Percentiles rank a stretch among this genome's conserved stretches.
Conservation (phyloP, 2,888 invertebrate species). For the Chromoteleia sp. region DNA sequence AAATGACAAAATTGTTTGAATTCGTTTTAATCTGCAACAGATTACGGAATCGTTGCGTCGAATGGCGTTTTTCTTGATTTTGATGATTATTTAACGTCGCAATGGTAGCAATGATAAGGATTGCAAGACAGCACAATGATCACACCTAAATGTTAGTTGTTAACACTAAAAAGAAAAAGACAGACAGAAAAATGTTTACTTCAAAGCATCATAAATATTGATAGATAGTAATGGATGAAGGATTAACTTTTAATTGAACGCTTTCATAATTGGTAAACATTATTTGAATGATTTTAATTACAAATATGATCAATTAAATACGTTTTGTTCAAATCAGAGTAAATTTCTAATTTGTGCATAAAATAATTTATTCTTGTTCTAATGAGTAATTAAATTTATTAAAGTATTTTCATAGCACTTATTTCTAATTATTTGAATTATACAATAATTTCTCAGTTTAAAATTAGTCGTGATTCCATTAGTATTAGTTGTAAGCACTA, state of each 20-base stretch:
- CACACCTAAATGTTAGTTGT: constrained; percentile 50
- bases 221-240: constrained; percentile 10
- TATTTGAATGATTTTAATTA: too few relatives aligned
- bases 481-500: not conserved
- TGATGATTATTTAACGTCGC: constrained; percentile 54
- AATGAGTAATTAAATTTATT: too few relatives aligned
- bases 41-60: constrained; percentile 49
- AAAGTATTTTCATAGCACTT: not conserved
- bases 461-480: not conserved
- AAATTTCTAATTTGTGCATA: too few relatives aligned
- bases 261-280: not conserved
- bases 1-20: constrained; percentile 30
- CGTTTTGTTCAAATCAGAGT: too few relatives aligned
- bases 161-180: constrained; percentile 27
- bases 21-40: constrained; percentile 62
- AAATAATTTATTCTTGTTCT: too few relatives aligned
- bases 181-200: not conserved
- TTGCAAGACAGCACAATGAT: constrained; percentile 40
- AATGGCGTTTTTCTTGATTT: constrained; percentile 53
- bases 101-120: constrained; percentile 39
- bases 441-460: not conserved
- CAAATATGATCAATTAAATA: not conserved
- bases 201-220: constrained; percentile 2
- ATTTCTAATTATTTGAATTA: not conserved
- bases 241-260: constrained; percentile 5